Evolutionary conservation across 2,797 vertebrate species (phyloP).

Genomic region (Platalea minor): DNA sequence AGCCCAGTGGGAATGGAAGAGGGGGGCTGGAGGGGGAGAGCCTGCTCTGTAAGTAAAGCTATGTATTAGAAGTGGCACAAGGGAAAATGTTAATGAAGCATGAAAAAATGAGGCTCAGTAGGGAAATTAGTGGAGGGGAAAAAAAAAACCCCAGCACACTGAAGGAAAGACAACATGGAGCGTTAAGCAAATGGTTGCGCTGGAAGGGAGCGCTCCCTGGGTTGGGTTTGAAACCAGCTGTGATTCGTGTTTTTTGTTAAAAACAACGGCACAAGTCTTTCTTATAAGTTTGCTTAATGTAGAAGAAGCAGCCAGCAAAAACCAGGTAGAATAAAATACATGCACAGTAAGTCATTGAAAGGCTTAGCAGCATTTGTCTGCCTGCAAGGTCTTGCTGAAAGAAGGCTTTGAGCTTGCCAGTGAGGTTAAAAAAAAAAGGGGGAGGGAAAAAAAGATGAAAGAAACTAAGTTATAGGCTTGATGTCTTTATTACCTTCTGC

Average conservation of each 20-base stretch:
- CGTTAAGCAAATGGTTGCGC: not conserved
- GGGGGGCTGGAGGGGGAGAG: not conserved
- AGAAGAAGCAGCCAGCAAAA: not conserved
- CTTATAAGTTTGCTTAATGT: not conserved
- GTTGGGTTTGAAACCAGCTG: not conserved
- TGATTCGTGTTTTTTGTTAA: not conserved
- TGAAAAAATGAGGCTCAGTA: not conserved
- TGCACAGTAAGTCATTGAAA: not conserved
- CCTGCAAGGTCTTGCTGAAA: not conserved
- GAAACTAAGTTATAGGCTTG: not conserved
- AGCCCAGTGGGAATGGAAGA: not conserved
- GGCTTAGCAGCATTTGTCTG: not conserved
- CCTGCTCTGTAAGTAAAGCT: slow-evolving; percentile 18
- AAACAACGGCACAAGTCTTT: not conserved
- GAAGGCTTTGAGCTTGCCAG: not conserved
- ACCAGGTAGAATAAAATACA: not conserved
- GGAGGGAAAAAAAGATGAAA: not conserved
- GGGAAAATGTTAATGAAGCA: slow-evolving; percentile 4
- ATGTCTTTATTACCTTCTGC: not conserved
- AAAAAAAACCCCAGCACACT: not conserved
- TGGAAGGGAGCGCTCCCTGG: not conserved
- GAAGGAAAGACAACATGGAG: not conserved
- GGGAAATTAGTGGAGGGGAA: not conserved
- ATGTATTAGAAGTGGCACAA: not conserved
- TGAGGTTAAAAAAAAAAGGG: not conserved